phyloP scores from a whole-genome alignment of 92 coral and sea anemone species.

The Zoanthus sociatus region DNA sequence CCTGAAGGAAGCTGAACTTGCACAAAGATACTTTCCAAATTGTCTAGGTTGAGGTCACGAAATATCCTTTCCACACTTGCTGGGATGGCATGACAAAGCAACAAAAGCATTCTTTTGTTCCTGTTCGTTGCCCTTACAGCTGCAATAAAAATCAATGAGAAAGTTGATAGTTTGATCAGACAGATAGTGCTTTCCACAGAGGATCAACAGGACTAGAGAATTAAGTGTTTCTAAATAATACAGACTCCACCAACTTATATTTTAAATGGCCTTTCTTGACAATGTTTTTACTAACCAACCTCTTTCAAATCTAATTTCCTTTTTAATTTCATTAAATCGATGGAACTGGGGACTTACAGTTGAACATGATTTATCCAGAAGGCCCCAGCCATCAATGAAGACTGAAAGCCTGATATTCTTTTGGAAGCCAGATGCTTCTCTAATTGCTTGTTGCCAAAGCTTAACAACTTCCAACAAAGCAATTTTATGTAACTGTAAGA shows the following conservation, averaged over 20 bases:
- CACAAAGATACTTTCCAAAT: no score
- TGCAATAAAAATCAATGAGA: constrained; percentile 31
- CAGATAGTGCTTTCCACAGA: constrained; percentile 53
- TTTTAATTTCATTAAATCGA: no score
- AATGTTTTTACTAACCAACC: constrained; percentile 37
- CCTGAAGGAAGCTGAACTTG: constrained; percentile 50
- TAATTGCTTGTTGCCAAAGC: no score
- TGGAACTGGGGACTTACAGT: background rate
- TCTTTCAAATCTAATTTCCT: constrained; percentile 21
- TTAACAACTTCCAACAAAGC: no score
- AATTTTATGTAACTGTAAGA: no score
- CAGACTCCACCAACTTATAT: constrained; percentile 6
- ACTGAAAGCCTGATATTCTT: no score
- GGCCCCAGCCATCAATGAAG: no score
- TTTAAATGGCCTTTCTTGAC: background rate
- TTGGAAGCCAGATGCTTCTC: no score
- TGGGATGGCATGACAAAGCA: background rate
- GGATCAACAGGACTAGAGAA: constrained; percentile 41
- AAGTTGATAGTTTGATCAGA: constrained; percentile 53
- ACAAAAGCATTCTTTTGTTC: background rate
- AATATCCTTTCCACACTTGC: background rate
- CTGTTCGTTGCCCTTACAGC: constrained; percentile 36
- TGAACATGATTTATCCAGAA: background rate
- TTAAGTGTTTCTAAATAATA: constrained; percentile 38
- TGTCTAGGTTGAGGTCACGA: background rate